Base-by-base conservation (phyloP, 2,113 vertebrate genomes). In the human region DNA sequence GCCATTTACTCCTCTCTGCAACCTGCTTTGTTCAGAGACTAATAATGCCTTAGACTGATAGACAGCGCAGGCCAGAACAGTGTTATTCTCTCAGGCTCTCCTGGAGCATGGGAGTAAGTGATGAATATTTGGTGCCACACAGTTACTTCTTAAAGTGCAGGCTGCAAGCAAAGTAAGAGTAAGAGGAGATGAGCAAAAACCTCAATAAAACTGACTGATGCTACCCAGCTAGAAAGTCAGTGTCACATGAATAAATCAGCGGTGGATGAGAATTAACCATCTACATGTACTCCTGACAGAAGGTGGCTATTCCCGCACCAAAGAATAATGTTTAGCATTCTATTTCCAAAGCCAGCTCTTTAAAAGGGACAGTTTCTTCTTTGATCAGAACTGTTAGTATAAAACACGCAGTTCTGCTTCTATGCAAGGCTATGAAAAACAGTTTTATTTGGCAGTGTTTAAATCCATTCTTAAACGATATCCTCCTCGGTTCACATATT, bases 301-400 rank as follows among this genome's bases (percentile, higher is more conserved):
- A 92, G 40, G 48, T 70, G 30, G 55, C 84, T 90, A 48, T 61
- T 86, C 18, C 73, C 68, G 89, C 38, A 79, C 23, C 66, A 68
- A 66, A 94, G 57, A 85, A 88, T 78, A 90, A 50, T 27, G 43
- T 45, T 75, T 40, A 89, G 52, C 78, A 59, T 93, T 93, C 85
- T 90, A 59, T 72, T 97, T 96, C 27, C 59, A 86, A 91, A 89
- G 81, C 13, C 14, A 91, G 66, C n/a, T 94, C 70, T 93, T 92
- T 48, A 80, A 64, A 64, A 88, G 64, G 81, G 92, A 95, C 50
- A 90, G 23, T 90, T 96, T 93, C 78, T 93, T 89, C 81, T 93
- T 96, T 93, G 66, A 80, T 78, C 40, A 90, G 81, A 94, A 52
- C 66, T 78, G 66, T 79, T 90, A 73, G 25, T 57, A 72, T 38